Percentiles rank a stretch among this genome's conserved stretches.
Evolutionary conservation across 2,797 vertebrate species (phyloP).

Genomic region (Argyrosomus regius): DNA sequence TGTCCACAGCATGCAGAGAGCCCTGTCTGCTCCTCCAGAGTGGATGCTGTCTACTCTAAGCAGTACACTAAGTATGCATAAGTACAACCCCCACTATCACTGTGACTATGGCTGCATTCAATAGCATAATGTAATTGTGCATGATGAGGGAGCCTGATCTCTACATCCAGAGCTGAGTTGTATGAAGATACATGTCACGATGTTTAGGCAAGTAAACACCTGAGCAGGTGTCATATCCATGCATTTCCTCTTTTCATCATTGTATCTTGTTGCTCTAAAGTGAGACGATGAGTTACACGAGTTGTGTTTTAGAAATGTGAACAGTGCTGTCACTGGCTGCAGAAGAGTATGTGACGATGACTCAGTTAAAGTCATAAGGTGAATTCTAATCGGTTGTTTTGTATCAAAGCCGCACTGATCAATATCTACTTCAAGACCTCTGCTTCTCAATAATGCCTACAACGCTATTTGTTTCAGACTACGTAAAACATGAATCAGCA

Average conservation of each 20-base stretch:
- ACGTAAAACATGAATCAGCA: conserved; percentile 1
- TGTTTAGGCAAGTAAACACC: background rate
- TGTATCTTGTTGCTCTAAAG: background rate
- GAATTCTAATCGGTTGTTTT: background rate
- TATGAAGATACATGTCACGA: background rate
- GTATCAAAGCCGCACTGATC: background rate
- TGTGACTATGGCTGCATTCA: too few species aligned
- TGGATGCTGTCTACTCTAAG: too few species aligned
- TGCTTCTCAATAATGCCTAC: conserved; percentile 2
- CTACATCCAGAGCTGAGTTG: background rate
- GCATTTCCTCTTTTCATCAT: background rate
- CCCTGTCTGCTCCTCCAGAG: too few species aligned
- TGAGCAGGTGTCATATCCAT: background rate
- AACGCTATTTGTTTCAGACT: background rate
- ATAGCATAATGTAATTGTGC: too few species aligned
- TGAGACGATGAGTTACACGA: background rate
- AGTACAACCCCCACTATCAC: too few species aligned
- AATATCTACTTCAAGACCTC: background rate
- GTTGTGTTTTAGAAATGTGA: background rate
- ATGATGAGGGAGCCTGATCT: too few species aligned
- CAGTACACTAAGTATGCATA: too few species aligned
- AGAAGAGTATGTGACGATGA: background rate
- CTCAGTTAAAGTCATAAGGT: background rate
- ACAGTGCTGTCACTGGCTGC: background rate
- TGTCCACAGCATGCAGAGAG: too few species aligned